phyloP scores from a whole-genome alignment of 1,140 invertebrate genomes.

The Drosophila ambigua region DNA sequence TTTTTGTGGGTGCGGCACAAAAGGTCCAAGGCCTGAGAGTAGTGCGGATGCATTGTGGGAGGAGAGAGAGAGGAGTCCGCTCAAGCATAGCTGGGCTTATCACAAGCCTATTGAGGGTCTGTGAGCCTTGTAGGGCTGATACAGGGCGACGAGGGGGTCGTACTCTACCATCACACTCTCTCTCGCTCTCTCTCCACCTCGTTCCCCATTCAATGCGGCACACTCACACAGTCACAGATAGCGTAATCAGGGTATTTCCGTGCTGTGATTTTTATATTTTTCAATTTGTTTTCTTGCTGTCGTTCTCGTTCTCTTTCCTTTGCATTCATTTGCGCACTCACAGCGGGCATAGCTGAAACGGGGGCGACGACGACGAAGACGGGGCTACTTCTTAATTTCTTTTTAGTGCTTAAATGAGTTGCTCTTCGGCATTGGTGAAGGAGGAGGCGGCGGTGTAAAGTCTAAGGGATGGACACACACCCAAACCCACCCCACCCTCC shows the following conservation, averaged over 20 bases:
- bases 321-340: slow-evolving; percentile 18
- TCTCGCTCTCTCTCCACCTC: not conserved
- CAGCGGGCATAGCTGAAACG: not conserved
- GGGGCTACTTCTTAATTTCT: slow-evolving; percentile 76
- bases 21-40: not conserved
- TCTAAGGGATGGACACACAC: not conserved
- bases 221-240: slow-evolving; percentile 65
- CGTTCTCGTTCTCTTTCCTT: slow-evolving; percentile 17
- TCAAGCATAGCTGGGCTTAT: slow-evolving; percentile 57
- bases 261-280: slow-evolving; percentile 82
- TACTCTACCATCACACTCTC: slow-evolving; percentile 5
- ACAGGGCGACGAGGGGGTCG: slow-evolving; percentile 23
- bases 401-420: slow-evolving; percentile 79
- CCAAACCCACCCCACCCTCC: slow-evolving; percentile 10
- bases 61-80: slow-evolving; percentile 22
- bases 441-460: not conserved
- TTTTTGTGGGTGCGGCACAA: slow-evolving; percentile 15
- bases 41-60: slow-evolving; percentile 25
- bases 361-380: not conserved
- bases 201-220: slow-evolving; percentile 9
- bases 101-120: slow-evolving; percentile 59
- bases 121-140: not conserved
- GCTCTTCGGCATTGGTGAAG: slow-evolving; percentile 26
- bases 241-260: slow-evolving; percentile 81
- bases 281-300: slow-evolving; percentile 63